These are phyloP conservation scores for Clarias macrocephalus DNA, from an alignment of 2,113 vertebrate species.

Conservation along the genomic window DNA sequence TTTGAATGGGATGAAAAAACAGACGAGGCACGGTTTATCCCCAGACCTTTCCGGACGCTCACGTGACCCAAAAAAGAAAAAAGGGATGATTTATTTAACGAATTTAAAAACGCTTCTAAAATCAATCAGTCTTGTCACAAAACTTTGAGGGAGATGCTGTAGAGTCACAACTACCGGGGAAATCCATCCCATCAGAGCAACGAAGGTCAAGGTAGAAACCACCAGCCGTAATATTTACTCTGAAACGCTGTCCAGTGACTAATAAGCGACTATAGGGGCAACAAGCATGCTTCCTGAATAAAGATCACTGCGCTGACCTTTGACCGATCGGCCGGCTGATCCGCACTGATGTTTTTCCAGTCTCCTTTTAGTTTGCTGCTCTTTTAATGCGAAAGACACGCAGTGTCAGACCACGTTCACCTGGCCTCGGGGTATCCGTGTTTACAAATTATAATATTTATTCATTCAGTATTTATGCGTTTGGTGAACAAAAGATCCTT, in stretches of 20 bases:
- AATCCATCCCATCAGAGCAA: constrained; percentile 25
- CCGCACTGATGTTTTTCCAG: constrained; percentile 31
- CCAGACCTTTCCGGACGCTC: constrained; percentile 13
- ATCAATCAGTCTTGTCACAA: neutral
- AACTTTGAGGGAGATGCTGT: neutral
- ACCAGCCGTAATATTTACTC: constrained; percentile 44
- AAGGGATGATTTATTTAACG: neutral
- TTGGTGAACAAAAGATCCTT: constrained; percentile 30
- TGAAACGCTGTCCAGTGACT: constrained; percentile 24
- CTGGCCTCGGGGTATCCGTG: constrained; percentile 38
- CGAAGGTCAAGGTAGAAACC: constrained; percentile 41
- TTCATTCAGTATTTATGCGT: constrained; percentile 28
- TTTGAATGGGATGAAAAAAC: constrained; percentile 21
- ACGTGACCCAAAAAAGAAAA: neutral
- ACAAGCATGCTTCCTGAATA: constrained; percentile 15
- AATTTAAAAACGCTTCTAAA: constrained; percentile 17
- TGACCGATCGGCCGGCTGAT: constrained; percentile 13
- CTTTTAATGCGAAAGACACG: constrained; percentile 7
- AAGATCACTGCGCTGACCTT: constrained; percentile 34
- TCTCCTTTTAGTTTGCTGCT: constrained; percentile 17
- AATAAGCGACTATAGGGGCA: constrained; percentile 44
- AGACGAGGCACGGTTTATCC: neutral
- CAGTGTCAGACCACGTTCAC: neutral
- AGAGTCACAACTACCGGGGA: neutral
- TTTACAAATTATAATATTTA: constrained; percentile 39